Base-by-base conservation (phyloP, 2,797 vertebrate genomes). In the Pachyuromys duprasi region DNA sequence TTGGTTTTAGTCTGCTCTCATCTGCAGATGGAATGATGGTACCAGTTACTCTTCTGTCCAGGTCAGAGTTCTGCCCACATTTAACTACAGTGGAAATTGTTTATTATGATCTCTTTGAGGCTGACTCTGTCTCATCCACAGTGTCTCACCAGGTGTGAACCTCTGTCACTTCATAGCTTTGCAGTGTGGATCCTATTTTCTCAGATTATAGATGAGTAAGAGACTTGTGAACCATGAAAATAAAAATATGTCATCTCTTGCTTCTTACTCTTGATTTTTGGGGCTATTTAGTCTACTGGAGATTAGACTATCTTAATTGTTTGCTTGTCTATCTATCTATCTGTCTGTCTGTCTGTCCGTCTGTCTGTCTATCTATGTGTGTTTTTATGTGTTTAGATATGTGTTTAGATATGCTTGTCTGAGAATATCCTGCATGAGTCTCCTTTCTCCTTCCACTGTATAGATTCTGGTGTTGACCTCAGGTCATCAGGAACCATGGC, bases 131-230 rank as follows among this genome's bases (percentile, higher is more conserved):
- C 72, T 36, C 63, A 24, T 95, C 2, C 2, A 89, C 65, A 92
- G 74, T 74, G 74, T 60, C 89, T 94, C 53, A 3, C 92, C 62
- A 75, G 63, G 36, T 82, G 1, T 80, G 94, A 93, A 92, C 95
- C 96, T 95, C n/a, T 93, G 89, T 57, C 26, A 5, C 70, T 94
- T 87, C 74, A 24, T 39, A 76, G 82, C 90, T 86, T 22, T 92
- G 75, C 86, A 82, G 79, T 1, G 39, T 42, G 26, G 69, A 80
- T 95, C 79, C 79, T 70, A 0, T 95, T 96, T 96, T 96, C 91
- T 89, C 63, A 36, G 57, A 76, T 86, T 97, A 95, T 97, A 96
- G 96, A 96, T 95, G 95, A 93, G 62, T 80, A 87, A 81, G 63
- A 93, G 88, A 96, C 95, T 94, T 92, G 92, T 95, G 90, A 97